Base-by-base conservation (phyloP, 2,888 invertebrate species). In the Xestia ashworthii region DNA sequence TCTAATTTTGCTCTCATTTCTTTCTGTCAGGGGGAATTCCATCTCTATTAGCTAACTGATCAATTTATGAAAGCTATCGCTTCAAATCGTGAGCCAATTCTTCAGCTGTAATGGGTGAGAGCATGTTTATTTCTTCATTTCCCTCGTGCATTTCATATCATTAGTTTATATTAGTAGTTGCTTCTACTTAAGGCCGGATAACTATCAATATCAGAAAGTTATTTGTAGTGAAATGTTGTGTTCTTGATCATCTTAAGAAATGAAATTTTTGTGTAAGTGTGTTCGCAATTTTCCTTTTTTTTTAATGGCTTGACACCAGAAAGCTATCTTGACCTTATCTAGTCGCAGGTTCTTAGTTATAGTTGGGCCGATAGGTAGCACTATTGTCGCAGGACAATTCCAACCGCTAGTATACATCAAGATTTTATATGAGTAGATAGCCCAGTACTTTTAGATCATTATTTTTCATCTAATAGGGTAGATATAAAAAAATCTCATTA, bases 11-110 rank as follows among this genome's bases (percentile, higher is more conserved):
- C 72, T 67, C 66, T 46, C 60, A 67, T 86, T 74, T 74, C 71
- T 81, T 70, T 86, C 72, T 72, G 78, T 72, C 83, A 66, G 60
- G 65, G 38, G 81, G 71, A 71, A 80, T 83, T 55, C 48, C 65
- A 69, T 80, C 72, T 80, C 70, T 75, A 85, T 83, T 80, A 74
- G 86, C 62, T 73, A 75, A 83, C 86, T 73, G 84, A 78, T 81
- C 86, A 81, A 83, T 86, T 81, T 80, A 86, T 83, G 78, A 83
- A 86, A 83, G 81, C 81, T 81, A 85, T 83, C 84, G 69, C 74
- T 72, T 74, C 53, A 71, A 74, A 84, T 76, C 74, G 83, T 76
- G 86, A 82, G 71, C 41, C 83, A 84, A 84, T 84, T 80, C 68
- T 82, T 85, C 65, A 85, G 44, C 53, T 12, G 72, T 85, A 71